Conservation (phyloP, 2,888 invertebrate species). For the Melinaea menophilus region DNA sequence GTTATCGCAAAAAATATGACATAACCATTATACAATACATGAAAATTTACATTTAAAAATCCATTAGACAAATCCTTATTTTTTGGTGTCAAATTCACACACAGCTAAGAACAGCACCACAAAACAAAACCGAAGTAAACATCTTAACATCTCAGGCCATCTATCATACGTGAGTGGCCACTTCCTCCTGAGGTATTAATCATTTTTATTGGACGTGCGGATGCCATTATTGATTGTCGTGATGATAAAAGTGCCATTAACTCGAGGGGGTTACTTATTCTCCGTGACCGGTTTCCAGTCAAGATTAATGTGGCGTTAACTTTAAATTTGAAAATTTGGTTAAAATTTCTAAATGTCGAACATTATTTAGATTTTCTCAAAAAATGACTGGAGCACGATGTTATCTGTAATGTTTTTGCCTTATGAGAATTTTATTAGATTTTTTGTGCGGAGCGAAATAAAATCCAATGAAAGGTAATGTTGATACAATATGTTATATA, state of each 20-base stretch:
- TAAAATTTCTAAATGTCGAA: slow-evolving; percentile 7
- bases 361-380: neutral
- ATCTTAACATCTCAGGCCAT: slow-evolving; percentile 39
- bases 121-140: slow-evolving; percentile 26
- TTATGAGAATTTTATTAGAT: neutral
- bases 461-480: too few relatives aligned
- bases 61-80: too few relatives aligned
- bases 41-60: too few relatives aligned
- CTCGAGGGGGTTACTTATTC: slow-evolving; percentile 35
- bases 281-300: slow-evolving; percentile 15
- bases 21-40: neutral
- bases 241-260: slow-evolving; percentile 63
- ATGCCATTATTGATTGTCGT: slow-evolving; percentile 57
- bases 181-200: slow-evolving; percentile 51
- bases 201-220: slow-evolving; percentile 64
- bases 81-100: neutral
- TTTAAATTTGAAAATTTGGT: slow-evolving; percentile 10
- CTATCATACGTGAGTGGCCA: slow-evolving; percentile 54
- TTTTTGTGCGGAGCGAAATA: neutral
- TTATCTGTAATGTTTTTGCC: neutral
- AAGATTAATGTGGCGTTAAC: slow-evolving; percentile 25
- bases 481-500: too few relatives aligned
- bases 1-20: neutral
- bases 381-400: neutral
- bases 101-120: slow-evolving; percentile 8